Base-by-base conservation (phyloP, 2,113 vertebrate species). In the Chionomys nivalis region DNA sequence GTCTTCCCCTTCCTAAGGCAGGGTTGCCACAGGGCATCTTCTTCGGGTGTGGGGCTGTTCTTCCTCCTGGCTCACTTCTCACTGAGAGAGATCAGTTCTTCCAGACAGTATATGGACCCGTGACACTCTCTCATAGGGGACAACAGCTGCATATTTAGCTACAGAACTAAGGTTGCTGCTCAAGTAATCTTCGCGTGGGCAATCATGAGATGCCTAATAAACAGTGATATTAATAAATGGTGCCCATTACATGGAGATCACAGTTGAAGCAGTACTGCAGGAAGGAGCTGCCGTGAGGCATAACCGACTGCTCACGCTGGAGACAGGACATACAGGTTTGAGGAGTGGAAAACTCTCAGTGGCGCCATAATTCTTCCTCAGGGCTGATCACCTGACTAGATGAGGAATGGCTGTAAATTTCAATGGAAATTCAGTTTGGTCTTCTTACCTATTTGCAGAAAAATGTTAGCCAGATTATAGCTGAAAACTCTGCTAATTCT, bases 401-500 rank as follows among this genome's bases (percentile, higher is more conserved):
- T 24, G 55, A 78, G 73, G 72, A 49, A 87, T 2, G 16, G 88
- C 70, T 70, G n/a, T 63, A 55, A 42, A 55, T 91, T 76, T 93
- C 94, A 88, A 6, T 55, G 94, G 86, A 91, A 97, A 93, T 63
- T 52, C 86, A 94, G 66, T 93, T 44, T 79, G 92, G 92, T 93
- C 94, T 96, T 89, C 95, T 87, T 97, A 97, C 96, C 96, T 97
- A 92, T 97, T 97, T 78, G 93, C 91, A 96, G 96, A 98, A 93
- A 97, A 96, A 96, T 93, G 96, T 90, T 94, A 97, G 96, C 95
- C 95, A 95, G 83, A 96, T 97, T 95, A 97, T 93, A 97, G 83
- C 96, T 97, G 91, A 94, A 97, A 97, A 95, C 79, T 94, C 94
- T 94, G 95, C 91, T 98, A 96, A 97, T 97, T 97, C 96, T 91